Conservation (phyloP, 2,113 vertebrate genomes). For the Furnarius figulus region DNA sequence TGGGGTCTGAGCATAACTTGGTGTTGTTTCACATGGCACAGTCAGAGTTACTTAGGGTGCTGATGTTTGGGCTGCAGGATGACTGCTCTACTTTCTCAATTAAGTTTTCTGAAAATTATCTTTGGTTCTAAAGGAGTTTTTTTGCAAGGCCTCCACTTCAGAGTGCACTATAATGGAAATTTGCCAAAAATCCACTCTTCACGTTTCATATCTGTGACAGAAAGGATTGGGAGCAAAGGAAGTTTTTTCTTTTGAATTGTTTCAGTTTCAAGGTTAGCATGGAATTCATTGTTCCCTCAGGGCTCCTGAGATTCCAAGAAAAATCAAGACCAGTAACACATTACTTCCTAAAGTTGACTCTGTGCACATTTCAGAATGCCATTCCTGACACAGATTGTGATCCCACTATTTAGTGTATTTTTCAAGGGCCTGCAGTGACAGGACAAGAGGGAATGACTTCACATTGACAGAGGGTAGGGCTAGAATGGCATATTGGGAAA, state of each 20-base stretch:
- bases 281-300: background rate
- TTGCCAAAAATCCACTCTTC: background rate
- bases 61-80: background rate
- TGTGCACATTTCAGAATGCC: background rate
- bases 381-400: background rate
- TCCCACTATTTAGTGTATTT: background rate
- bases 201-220: background rate
- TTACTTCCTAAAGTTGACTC: background rate
- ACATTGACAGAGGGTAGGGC: background rate
- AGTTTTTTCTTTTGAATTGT: background rate
- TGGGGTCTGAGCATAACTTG: rapidly evolving
- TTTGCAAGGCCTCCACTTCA: background rate
- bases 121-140: background rate
- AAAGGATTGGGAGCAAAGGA: background rate
- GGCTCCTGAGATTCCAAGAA: background rate
- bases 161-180: background rate
- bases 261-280: background rate
- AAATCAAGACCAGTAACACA: background rate
- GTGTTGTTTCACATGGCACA: background rate
- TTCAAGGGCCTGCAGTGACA: background rate
- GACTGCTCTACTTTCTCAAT: background rate
- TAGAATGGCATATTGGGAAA: background rate
- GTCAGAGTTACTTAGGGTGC: too few relatives aligned
- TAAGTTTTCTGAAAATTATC: background rate
- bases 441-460: background rate